Evolutionary conservation across 2,113 vertebrate genomes (phyloP).

Genomic region (Tupaia chinensis): DNA sequence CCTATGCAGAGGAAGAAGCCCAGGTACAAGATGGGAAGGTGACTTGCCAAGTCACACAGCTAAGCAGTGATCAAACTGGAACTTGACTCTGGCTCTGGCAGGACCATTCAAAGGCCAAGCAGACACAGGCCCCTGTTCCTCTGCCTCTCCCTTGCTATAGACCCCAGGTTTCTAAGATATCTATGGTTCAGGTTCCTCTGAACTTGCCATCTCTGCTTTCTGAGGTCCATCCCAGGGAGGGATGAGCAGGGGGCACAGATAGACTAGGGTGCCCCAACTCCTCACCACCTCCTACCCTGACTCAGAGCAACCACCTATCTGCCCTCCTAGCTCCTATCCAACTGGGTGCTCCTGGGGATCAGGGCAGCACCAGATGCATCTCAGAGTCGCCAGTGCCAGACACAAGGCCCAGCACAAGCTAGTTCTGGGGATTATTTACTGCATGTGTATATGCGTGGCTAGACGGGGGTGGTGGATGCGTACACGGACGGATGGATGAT

Average conservation of each 20-base stretch:
- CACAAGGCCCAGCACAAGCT: neutral
- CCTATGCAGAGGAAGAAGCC: neutral
- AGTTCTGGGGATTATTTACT: slow-evolving; percentile 1
- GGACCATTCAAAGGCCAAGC: neutral
- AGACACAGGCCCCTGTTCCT: neutral
- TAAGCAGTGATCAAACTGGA: neutral
- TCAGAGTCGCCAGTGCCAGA: neutral
- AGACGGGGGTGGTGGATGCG: accelerated
- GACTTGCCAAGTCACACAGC: neutral
- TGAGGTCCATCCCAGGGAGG: neutral
- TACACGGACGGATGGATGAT: neutral
- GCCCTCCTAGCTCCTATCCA: neutral
- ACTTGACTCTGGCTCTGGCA: neutral
- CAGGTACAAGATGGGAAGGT: neutral
- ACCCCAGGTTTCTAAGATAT: neutral
- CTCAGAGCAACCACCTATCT: neutral
- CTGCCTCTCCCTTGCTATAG: neutral
- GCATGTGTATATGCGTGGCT: neutral
- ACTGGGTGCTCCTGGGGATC: neutral
- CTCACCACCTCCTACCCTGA: neutral
- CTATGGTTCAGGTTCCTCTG: neutral
- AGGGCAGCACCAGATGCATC: neutral
- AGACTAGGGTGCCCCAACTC: neutral
- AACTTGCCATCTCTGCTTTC: neutral
- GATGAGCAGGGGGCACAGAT: neutral